Evolutionary conservation across 2,797 vertebrate species (phyloP).

Genomic region (Sphaeramia orbicularis): DNA sequence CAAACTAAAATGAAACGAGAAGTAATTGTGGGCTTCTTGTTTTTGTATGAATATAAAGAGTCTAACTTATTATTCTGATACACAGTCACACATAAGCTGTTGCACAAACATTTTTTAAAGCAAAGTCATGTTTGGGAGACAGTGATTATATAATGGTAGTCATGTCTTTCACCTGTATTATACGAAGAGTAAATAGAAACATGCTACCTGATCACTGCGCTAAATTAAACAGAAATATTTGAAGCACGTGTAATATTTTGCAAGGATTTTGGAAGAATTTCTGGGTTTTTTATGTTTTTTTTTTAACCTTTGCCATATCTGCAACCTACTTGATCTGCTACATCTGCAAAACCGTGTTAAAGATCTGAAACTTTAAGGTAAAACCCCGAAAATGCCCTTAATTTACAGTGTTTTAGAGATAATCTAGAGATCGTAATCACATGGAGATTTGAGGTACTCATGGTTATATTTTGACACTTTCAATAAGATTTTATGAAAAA

Average conservation of each 20-base stretch:
- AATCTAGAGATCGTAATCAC: not conserved
- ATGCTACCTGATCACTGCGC: conserved; percentile 37
- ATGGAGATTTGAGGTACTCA: not conserved
- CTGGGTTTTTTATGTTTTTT: too few relatives aligned
- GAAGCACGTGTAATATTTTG: too few relatives aligned
- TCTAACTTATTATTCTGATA: conserved; percentile 22
- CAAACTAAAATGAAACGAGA: conserved; percentile 65
- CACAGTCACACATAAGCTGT: conserved; percentile 34
- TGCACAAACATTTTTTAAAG: conserved; percentile 31
- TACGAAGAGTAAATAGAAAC: conserved; percentile 58
- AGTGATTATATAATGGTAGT: conserved; percentile 57
- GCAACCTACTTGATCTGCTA: not conserved
- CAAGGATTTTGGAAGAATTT: too few relatives aligned
- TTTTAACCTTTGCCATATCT: not conserved
- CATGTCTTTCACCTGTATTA: conserved; percentile 56
- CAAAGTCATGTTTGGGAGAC: conserved; percentile 49
- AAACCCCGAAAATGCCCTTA: not conserved
- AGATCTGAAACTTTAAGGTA: not conserved
- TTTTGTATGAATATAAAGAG: conserved; percentile 34
- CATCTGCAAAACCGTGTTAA: too few relatives aligned
- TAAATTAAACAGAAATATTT: too few relatives aligned
- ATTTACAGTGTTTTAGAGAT: not conserved
- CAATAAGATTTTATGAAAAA: too few relatives aligned
- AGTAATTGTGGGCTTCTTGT: conserved; percentile 51
- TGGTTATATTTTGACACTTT: not conserved